A percentile compares a stretch with the other conserved stretches of the same genome.
Evolutionary conservation across 2,888 invertebrate species (phyloP).

Genomic region (Chironomus riparius): DNA sequence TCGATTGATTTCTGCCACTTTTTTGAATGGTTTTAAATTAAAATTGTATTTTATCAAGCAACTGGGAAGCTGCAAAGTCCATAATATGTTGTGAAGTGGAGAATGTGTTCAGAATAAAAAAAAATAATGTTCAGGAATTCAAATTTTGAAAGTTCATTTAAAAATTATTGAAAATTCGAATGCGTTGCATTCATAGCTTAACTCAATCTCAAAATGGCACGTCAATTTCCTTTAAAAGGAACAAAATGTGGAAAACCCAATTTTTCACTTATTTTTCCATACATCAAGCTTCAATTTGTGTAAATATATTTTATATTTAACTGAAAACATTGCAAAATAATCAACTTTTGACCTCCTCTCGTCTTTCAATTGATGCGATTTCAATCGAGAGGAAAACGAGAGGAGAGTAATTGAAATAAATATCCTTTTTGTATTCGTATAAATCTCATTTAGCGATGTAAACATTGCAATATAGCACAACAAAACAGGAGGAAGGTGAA

Average conservation of each 20-base stretch:
- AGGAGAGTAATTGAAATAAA: conserved; percentile 26
- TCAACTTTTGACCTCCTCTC: conserved; percentile 17
- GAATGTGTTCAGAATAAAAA: too few relatives aligned
- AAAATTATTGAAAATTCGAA: too few relatives aligned
- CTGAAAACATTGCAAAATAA: neutral
- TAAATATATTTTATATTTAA: too few relatives aligned
- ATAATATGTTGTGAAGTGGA: too few relatives aligned
- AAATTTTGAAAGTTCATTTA: too few relatives aligned
- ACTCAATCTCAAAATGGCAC: too few relatives aligned
- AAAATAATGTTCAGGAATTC: too few relatives aligned
- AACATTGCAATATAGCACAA: conserved; percentile 1
- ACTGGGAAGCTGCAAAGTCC: too few relatives aligned
- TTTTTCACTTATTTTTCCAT: neutral
- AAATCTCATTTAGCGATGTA: conserved; percentile 27
- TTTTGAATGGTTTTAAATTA: too few relatives aligned
- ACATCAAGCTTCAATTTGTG: neutral
- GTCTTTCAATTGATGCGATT: conserved; percentile 10
- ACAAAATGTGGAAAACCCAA: neutral
- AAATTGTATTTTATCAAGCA: too few relatives aligned
- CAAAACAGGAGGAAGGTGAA: conserved; percentile 10
- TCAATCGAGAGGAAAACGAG: neutral
- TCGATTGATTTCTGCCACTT: too few relatives aligned
- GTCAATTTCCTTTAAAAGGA: neutral
- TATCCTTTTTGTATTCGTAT: conserved; percentile 25
- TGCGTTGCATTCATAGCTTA: too few relatives aligned